phyloP scores from a whole-genome alignment of 1,140 invertebrate genomes.

The Eupristina koningsbergeri region DNA sequence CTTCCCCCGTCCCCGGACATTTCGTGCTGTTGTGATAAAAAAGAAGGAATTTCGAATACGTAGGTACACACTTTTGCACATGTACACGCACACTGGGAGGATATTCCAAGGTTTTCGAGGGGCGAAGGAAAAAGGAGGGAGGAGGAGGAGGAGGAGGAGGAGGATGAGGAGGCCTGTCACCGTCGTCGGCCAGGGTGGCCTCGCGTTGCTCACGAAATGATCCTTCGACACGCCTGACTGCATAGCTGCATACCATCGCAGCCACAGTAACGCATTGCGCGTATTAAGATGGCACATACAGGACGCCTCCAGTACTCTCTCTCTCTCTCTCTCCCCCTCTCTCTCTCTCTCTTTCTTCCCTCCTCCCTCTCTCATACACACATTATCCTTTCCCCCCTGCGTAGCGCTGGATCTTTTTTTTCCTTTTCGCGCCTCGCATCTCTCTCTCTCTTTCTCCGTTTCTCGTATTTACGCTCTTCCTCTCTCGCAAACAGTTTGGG shows the following conservation, averaged over 20 bases:
- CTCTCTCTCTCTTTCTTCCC: background rate
- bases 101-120: constrained; percentile 32
- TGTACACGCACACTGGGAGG: background rate
- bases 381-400: background rate
- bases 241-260: constrained; percentile 58
- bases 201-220: constrained; percentile 59
- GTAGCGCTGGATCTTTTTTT: background rate
- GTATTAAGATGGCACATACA: constrained; percentile 34
- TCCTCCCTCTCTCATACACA: constrained; percentile 12
- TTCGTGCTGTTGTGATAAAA: background rate
- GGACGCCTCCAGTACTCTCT: constrained; percentile 1
- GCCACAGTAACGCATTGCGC: background rate
- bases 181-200: constrained; percentile 50
- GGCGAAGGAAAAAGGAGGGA: background rate
- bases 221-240: constrained; percentile 58
- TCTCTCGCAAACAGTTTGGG: background rate
- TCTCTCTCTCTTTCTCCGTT: background rate
- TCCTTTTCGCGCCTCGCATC: background rate
- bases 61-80: background rate
- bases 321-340: background rate
- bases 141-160: background rate
- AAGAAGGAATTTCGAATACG: background rate
- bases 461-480: background rate
- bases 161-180: constrained; percentile 20
- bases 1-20: background rate